Percentiles rank a stretch among this genome's conserved stretches.
These are phyloP conservation scores for Hermodice carunculata DNA, from an alignment of 2,888 invertebrate species.

Conservation along the genomic window DNA sequence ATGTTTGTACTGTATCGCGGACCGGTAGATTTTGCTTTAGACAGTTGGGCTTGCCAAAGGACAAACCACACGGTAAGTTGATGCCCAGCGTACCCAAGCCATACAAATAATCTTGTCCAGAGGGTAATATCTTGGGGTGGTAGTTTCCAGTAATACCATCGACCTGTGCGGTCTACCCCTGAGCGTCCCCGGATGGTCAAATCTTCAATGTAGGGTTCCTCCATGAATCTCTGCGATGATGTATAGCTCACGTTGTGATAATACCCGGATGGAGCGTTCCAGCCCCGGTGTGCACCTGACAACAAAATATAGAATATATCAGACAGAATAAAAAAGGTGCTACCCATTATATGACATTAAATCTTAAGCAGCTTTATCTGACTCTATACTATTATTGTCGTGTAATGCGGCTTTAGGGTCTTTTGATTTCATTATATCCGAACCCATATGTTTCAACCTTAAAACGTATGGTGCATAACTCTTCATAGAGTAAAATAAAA, in stretches of 20 bases:
- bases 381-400: too few species aligned
- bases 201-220: background rate
- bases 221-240: constrained; percentile 1
- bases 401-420: too few species aligned
- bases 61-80: constrained; percentile 4
- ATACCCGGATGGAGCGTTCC: constrained; percentile 8
- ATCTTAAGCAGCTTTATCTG: too few species aligned
- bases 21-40: background rate
- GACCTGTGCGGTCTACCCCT: background rate
- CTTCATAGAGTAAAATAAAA: too few species aligned
- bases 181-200: background rate
- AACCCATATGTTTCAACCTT: too few species aligned
- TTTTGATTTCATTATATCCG: too few species aligned
- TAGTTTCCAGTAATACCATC: constrained; percentile 15
- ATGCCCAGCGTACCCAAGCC: background rate
- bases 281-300: background rate
- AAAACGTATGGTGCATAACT: too few species aligned
- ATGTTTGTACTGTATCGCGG: constrained; percentile 2
- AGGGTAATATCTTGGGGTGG: background rate
- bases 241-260: background rate
- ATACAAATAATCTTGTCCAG: constrained; percentile 1
- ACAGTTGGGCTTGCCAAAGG: constrained; percentile 8
- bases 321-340: too few species aligned
- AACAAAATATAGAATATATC: too few species aligned
- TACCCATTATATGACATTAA: too few species aligned